A percentile compares a stretch with the other conserved stretches of the same genome.
Evolutionary conservation across 2,888 invertebrate genomes (phyloP).

Genomic region (Eristalis arbustorum): DNA sequence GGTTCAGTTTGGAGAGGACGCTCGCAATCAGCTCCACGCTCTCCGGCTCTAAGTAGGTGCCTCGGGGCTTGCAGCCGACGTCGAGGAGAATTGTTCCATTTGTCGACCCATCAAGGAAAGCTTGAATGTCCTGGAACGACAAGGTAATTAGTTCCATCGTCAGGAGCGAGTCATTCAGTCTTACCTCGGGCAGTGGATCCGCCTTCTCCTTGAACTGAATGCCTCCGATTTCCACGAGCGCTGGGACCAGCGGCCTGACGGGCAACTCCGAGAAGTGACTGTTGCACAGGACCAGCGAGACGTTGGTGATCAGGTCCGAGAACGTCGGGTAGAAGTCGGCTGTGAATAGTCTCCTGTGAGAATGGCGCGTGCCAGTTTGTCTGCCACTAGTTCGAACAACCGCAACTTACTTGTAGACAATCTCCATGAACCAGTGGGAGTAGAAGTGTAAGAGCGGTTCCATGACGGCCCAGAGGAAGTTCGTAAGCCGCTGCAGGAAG

Average conservation of each 20-base stretch:
- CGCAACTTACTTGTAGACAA: constrained; percentile 25
- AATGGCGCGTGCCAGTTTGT: neutral
- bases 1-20: constrained; percentile 83
- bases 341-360: constrained; percentile 71
- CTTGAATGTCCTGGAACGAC: constrained; percentile 76
- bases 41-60: constrained; percentile 80
- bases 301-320: constrained; percentile 71
- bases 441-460: constrained; percentile 22
- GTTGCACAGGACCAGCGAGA: constrained; percentile 76
- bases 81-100: constrained; percentile 81
- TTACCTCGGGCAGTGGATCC: constrained; percentile 71
- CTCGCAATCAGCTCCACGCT: constrained; percentile 82
- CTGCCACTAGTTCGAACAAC: neutral
- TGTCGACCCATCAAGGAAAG: constrained; percentile 76
- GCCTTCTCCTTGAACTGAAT: constrained; percentile 75
- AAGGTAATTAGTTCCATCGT: neutral
- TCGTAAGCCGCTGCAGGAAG: constrained; percentile 17
- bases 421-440: constrained; percentile 25
- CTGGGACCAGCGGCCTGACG: constrained; percentile 75
- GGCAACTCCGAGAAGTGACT: constrained; percentile 76
- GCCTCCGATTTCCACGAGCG: constrained; percentile 77
- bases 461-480: constrained; percentile 28
- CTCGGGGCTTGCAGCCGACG: constrained; percentile 79
- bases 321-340: constrained; percentile 72
- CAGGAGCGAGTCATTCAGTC: neutral